A percentile compares a stretch with the other conserved stretches of the same genome.
Evolutionary conservation across 2,113 vertebrate species (phyloP).

Genomic region (Peromyscus californicus): DNA sequence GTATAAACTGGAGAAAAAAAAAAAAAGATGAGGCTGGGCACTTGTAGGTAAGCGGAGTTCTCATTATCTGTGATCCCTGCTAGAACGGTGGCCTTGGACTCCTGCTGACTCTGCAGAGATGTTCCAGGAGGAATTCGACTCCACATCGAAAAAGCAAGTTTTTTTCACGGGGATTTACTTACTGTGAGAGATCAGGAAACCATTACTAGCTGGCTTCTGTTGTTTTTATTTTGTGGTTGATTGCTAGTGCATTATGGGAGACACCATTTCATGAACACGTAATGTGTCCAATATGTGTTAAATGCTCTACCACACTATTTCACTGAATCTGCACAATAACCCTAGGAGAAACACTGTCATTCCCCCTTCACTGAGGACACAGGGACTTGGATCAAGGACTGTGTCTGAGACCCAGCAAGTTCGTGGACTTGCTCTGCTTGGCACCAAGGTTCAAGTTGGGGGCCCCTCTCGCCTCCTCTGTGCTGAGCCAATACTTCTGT

Average conservation of each 20-base stretch:
- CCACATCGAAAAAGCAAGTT: neutral
- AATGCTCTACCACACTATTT: neutral
- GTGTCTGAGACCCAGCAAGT: neutral
- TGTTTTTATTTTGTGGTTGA: neutral
- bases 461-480: neutral
- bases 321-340: neutral
- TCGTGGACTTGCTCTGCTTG: neutral
- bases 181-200: neutral
- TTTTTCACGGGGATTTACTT: neutral
- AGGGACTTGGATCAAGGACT: neutral
- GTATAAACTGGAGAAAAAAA: no score
- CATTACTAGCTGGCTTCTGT: neutral
- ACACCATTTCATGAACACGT: neutral
- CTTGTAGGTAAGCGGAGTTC: neutral
- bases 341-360: neutral
- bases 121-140: neutral
- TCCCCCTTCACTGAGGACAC: neutral
- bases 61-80: neutral
- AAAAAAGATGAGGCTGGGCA: neutral
- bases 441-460: neutral
- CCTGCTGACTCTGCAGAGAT: conserved; percentile 3
- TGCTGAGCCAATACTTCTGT: neutral
- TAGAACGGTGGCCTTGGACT: neutral
- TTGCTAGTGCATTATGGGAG: neutral
- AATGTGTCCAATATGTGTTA: neutral